These are phyloP conservation scores for Lucilia cuprina DNA, from an alignment of 1,140 invertebrate genomes.

Conservation along the genomic window DNA sequence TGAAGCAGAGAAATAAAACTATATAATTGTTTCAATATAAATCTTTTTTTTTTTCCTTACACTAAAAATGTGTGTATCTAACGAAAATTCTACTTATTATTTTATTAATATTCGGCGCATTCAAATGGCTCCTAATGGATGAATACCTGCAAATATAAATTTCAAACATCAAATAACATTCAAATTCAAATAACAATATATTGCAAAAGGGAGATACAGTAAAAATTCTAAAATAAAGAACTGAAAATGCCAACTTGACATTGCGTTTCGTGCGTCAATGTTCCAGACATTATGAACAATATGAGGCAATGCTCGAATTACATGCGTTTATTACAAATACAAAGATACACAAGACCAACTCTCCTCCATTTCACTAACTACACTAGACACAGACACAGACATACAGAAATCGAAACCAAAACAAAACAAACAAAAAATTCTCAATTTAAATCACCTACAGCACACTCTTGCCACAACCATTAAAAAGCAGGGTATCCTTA, in stretches of 20 bases:
- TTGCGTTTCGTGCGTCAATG: slow-evolving; percentile 41
- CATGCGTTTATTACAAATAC: slow-evolving; percentile 5
- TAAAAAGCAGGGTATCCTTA: neutral
- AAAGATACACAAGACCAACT: neutral
- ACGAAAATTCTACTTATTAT: neutral
- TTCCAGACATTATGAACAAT: slow-evolving; percentile 28
- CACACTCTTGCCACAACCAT: neutral
- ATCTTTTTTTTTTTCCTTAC: neutral
- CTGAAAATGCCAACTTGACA: slow-evolving; percentile 41
- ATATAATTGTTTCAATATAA: neutral
- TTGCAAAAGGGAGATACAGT: neutral
- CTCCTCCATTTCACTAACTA: neutral
- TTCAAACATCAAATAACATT: neutral
- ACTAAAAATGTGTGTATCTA: neutral
- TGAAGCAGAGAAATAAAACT: neutral
- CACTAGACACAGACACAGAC: neutral
- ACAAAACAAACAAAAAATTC: slow-evolving; percentile 3
- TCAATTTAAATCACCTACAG: slow-evolving; percentile 23
- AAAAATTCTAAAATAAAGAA: slow-evolving; percentile 26
- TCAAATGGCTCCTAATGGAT: neutral
- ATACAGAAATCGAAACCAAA: slow-evolving; percentile 15
- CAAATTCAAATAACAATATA: neutral
- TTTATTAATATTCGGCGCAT: neutral
- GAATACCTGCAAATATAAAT: neutral
- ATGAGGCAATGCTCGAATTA: slow-evolving; percentile 10